phyloP scores from a whole-genome alignment of 2,888 invertebrate genomes.

The Odontocerum albicorne region DNA sequence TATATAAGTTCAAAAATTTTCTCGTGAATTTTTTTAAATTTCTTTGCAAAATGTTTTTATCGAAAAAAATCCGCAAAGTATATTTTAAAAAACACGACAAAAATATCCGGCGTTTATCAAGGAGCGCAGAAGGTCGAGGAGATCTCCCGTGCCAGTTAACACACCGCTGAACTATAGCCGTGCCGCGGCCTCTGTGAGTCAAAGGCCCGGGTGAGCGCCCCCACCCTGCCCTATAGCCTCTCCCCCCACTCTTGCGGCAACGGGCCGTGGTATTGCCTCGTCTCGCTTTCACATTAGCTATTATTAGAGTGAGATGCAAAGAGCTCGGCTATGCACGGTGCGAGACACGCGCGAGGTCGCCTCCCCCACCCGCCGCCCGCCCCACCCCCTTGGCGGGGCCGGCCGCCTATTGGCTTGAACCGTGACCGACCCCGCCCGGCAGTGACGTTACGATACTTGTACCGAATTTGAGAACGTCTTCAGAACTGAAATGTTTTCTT shows the following conservation, averaged over 20 bases:
- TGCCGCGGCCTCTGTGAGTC: slow-evolving; percentile 31
- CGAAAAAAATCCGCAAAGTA: no score
- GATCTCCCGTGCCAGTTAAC: slow-evolving; percentile 18
- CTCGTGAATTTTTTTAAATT: no score
- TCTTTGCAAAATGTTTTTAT: no score
- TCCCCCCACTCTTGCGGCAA: neutral
- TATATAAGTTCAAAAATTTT: no score
- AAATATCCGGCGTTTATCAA: slow-evolving; percentile 14
- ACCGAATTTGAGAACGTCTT: slow-evolving; percentile 18
- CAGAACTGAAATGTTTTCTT: slow-evolving; percentile 2
- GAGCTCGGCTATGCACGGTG: slow-evolving; percentile 2
- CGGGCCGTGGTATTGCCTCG: neutral
- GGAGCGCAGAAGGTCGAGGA: slow-evolving; percentile 21
- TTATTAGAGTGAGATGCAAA: neutral
- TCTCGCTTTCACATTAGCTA: neutral
- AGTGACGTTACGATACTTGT: slow-evolving; percentile 15
- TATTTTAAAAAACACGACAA: neutral
- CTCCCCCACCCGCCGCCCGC: slow-evolving; percentile 1
- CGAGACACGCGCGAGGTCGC: neutral
- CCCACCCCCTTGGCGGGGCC: slow-evolving; percentile 14
- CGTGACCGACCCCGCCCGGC: slow-evolving; percentile 26
- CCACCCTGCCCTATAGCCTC: slow-evolving; percentile 8
- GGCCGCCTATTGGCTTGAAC: slow-evolving; percentile 31
- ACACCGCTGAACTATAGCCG: slow-evolving; percentile 29
- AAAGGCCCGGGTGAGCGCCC: slow-evolving; percentile 26